Evolutionary conservation across 2,888 invertebrate genomes (phyloP).

Genomic region (Boloria selene): DNA sequence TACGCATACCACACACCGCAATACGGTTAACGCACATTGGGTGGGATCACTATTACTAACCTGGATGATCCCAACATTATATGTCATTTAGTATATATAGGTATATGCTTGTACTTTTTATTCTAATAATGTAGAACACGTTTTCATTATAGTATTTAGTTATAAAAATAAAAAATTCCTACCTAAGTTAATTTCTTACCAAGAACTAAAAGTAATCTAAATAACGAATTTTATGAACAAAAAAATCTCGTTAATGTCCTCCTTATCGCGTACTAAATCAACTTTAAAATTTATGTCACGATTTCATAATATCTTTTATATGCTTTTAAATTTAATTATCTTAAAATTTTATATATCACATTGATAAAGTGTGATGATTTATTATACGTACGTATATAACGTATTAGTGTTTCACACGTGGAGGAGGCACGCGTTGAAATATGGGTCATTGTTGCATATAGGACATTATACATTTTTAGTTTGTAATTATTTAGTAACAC

Average conservation of each 20-base stretch:
- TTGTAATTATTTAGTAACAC: too few species aligned
- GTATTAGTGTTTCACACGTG: background rate
- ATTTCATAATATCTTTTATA: constrained; percentile 21
- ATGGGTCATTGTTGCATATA: too few species aligned
- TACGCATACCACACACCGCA: too few species aligned
- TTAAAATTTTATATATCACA: constrained; percentile 3
- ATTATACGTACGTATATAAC: too few species aligned
- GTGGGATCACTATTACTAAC: too few species aligned
- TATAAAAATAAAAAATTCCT: background rate
- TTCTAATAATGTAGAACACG: too few species aligned
- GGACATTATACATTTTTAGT: too few species aligned
- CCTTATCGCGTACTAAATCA: constrained; percentile 26
- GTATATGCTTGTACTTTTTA: too few species aligned
- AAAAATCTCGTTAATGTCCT: constrained; percentile 24
- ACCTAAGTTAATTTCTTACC: background rate
- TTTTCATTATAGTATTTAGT: too few species aligned
- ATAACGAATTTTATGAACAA: constrained; percentile 21
- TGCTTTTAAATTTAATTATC: constrained; percentile 24
- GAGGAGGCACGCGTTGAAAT: background rate
- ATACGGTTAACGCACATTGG: too few species aligned
- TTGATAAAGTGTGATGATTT: constrained; percentile 10
- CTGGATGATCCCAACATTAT: too few species aligned
- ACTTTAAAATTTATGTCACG: constrained; percentile 26
- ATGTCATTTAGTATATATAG: too few species aligned
- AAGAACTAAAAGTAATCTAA: constrained; percentile 13